Percentiles rank a stretch among this genome's conserved stretches.
Evolutionary conservation across 2,797 vertebrate species (phyloP).

Genomic region (Anguilla marmorata): DNA sequence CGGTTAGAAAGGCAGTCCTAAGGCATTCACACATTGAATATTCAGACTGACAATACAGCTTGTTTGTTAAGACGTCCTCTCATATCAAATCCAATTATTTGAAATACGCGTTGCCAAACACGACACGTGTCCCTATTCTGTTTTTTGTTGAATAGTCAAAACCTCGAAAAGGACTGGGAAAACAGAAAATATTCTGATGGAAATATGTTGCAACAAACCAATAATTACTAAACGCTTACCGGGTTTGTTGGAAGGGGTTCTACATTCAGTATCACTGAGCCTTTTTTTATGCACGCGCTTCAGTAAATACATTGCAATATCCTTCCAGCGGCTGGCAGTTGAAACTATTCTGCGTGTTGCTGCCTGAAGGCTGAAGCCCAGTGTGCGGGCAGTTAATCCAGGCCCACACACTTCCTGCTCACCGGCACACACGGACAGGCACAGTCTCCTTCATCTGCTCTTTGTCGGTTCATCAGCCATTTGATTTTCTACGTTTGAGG

Average conservation of each 20-base stretch:
- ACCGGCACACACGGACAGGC: neutral
- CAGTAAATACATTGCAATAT: neutral
- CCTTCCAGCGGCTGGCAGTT: neutral
- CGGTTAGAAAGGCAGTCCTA: neutral
- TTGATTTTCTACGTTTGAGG: slow-evolving; percentile 10
- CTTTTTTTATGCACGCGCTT: neutral
- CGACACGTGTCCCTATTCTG: neutral
- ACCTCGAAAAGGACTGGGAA: neutral
- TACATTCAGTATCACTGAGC: neutral
- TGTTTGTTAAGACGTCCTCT: neutral
- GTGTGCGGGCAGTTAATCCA: neutral
- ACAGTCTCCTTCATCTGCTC: neutral
- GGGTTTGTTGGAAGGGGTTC: neutral
- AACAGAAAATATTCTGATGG: no score
- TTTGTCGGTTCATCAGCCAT: neutral
- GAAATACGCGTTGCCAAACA: neutral
- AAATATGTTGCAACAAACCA: neutral
- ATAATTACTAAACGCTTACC: neutral
- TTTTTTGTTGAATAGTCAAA: neutral
- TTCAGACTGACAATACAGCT: neutral
- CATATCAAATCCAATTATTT: neutral
- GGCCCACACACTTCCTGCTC: neutral
- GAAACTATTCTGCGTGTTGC: neutral
- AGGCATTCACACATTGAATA: neutral
- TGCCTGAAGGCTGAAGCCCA: neutral